phyloP scores from a whole-genome alignment of 2,113 vertebrate genomes.

The Eonycteris spelaea region DNA sequence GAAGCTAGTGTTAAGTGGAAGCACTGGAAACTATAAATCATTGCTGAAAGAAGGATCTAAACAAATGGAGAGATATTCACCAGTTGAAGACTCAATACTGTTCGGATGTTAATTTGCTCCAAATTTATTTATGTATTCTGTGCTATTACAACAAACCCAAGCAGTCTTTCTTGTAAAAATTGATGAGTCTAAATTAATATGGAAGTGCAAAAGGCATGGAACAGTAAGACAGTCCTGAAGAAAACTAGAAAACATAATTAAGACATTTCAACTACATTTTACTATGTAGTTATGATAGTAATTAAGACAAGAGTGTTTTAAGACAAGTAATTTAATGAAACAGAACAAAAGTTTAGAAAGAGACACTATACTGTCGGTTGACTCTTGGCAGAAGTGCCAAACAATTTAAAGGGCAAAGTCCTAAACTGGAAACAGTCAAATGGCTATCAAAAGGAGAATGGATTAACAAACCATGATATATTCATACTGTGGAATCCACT shows the following conservation, averaged over 20 bases:
- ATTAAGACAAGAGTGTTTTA: not conserved
- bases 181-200: not conserved
- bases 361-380: not conserved
- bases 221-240: not conserved
- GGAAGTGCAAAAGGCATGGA: not conserved
- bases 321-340: not conserved
- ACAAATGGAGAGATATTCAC: not conserved
- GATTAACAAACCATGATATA: not conserved
- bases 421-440: not conserved
- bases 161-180: not conserved
- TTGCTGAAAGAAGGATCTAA: not conserved
- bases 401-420: not conserved
- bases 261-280: not conserved
- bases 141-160: not conserved
- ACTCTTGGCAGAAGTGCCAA: not conserved
- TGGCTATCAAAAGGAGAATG: not conserved
- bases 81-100: not conserved
- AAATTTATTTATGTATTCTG: not conserved
- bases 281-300: not conserved
- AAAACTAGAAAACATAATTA: not conserved
- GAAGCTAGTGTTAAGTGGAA: not conserved
- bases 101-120: not conserved
- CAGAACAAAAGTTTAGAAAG: not conserved
- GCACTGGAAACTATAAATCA: not conserved
- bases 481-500: not conserved